Evolutionary conservation across 1,140 invertebrate species (phyloP), one percentile per base, ranked within the genome.

Genomic region (Eumeta japonica): DNA sequence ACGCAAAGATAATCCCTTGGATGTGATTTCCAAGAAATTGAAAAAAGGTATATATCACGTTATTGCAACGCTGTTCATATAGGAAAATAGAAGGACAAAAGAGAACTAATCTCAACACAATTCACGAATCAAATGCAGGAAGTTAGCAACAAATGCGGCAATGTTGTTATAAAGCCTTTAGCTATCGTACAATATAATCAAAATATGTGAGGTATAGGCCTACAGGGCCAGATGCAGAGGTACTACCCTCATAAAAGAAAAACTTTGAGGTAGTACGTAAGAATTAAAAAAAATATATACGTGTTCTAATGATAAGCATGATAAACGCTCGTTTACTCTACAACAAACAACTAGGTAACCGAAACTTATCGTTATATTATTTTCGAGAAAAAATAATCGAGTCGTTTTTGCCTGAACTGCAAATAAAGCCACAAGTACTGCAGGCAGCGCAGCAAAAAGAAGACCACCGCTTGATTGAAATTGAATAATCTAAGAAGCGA

Each of bases 221-320:
- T 37, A 4, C 55, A 64, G 37, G 55, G 64, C 39, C 60, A 65
- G 34, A 54, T 62, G 45, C 16, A 60, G 1, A 17, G 44, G 3
- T 63, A 61, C 38, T 64, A 68, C 28, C 53, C 60, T 18, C 40
- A 40, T 34, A 28, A 61, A 38, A 43, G 48, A 29, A 63, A 64
- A 43, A 55, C 55, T 5, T 10, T 58, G 16, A 37, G 54, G 2
- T 65, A 58, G 62, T 62, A 63, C 29, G 51, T 50, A 13, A 62
- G 50, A 34, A n/a, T 56, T n/a, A n/a, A n/a, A n/a, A n/a, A n/a
- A n/a, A n/a, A 1, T 50, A 52, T 37, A 30, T 55, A 10, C 54
- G 47, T 43, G 40, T 43, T 9, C 30, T 58, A 12, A 41, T 49
- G 37, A 46, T 51, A 33, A 45, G 39, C 11, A 14, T 53, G 4